These are phyloP conservation scores for Tenthredo livida DNA, from an alignment of 2,888 invertebrate species.

Conservation along the genomic window DNA sequence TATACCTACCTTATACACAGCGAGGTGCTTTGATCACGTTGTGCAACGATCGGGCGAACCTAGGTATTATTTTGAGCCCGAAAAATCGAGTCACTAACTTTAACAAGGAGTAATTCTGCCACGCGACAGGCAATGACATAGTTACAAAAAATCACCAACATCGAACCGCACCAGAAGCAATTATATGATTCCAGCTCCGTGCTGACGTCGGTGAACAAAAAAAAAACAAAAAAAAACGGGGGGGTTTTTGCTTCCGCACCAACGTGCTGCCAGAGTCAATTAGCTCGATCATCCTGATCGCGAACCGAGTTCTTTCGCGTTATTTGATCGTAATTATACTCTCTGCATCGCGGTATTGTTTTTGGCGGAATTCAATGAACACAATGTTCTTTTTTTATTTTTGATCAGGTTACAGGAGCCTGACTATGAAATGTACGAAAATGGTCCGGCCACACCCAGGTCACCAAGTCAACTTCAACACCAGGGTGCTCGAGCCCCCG, in stretches of 20 bases:
- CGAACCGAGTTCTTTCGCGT: background rate
- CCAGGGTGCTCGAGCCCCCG: slow-evolving; percentile 59
- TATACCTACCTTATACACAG: background rate
- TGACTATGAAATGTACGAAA: slow-evolving; percentile 77
- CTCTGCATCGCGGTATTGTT: background rate
- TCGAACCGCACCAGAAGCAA: slow-evolving; percentile 26
- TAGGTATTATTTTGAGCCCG: background rate
- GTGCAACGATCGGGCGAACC: background rate
- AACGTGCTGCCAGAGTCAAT: slow-evolving; percentile 25
- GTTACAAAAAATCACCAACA: slow-evolving; percentile 7
- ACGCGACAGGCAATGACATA: slow-evolving; percentile 37
- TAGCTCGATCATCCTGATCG: background rate
- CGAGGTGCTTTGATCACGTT: background rate
- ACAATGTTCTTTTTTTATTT: background rate
- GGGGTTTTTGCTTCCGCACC: slow-evolving; percentile 31
- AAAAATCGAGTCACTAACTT: slow-evolving; percentile 29
- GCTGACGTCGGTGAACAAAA: slow-evolving; percentile 17
- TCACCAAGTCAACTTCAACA: slow-evolving; percentile 67
- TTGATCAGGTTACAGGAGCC: slow-evolving; percentile 74
- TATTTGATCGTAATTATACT: background rate
- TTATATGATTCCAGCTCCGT: slow-evolving; percentile 6
- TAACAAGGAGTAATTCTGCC: slow-evolving; percentile 27
- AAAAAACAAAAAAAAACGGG: background rate
- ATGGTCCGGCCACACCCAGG: slow-evolving; percentile 72
- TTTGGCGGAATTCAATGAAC: background rate